A percentile compares a stretch with the other conserved stretches of the same genome.
Evolutionary conservation across 2,888 invertebrate species (phyloP).

Genomic region (Ischnus inquisitorius): DNA sequence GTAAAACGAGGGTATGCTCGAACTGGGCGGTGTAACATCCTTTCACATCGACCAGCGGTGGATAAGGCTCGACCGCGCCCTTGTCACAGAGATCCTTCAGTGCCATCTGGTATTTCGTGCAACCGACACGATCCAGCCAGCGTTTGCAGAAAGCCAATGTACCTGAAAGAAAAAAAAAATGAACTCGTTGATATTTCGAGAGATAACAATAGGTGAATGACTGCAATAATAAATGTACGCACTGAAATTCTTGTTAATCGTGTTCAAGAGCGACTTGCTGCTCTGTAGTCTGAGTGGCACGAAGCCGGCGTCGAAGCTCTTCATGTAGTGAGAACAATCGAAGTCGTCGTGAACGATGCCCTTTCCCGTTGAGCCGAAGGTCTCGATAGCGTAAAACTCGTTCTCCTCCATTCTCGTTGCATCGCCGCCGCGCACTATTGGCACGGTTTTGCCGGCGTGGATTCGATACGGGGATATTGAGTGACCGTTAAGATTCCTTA

Average conservation of each 20-base stretch:
- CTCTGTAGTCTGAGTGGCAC: conserved; percentile 97
- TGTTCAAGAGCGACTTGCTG: conserved; percentile 95
- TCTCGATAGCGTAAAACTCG: conserved; percentile 99
- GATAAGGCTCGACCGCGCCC: conserved; percentile 98
- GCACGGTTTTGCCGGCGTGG: conserved; percentile 99
- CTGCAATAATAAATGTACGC: conserved; percentile 63
- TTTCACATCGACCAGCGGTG: conserved; percentile 98
- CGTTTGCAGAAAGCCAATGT: conserved; percentile 99
- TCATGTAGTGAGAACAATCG: conserved; percentile 99
- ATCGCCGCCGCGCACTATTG: conserved; percentile 99
- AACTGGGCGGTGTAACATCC: conserved; percentile 99
- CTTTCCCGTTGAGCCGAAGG: conserved; percentile 98
- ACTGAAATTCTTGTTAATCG: conserved; percentile 98
- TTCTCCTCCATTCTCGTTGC: conserved; percentile 99
- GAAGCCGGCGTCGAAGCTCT: conserved; percentile 97
- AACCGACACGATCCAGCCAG: conserved; percentile 99
- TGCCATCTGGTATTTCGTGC: conserved; percentile 99
- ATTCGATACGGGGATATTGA: conserved; percentile 99
- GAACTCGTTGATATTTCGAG: neutral
- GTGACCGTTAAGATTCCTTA: conserved; percentile 99
- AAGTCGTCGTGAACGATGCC: conserved; percentile 99
- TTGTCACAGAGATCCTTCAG: conserved; percentile 99
- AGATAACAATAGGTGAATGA: neutral
- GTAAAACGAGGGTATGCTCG: conserved; percentile 98
- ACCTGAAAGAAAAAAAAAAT: conserved; percentile 73